phyloP scores from a whole-genome alignment of 1,140 invertebrate species.

The Monochamus saltuarius region DNA sequence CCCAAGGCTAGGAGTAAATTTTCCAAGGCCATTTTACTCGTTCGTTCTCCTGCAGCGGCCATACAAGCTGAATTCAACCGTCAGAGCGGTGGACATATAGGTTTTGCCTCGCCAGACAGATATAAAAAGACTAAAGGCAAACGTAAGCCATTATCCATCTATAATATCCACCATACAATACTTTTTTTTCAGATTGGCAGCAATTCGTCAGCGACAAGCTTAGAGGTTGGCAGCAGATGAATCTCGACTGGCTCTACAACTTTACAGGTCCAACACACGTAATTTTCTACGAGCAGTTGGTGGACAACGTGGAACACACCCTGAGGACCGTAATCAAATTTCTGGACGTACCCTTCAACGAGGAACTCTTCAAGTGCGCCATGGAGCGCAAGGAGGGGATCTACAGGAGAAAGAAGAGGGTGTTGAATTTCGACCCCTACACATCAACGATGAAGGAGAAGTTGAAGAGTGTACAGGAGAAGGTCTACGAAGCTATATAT shows the following conservation, averaged over 20 bases:
- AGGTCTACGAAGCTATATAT: constrained; percentile 54
- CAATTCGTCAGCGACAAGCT: constrained; percentile 69
- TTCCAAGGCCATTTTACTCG: constrained; percentile 66
- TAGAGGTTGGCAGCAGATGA: constrained; percentile 66
- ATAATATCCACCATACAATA: not conserved
- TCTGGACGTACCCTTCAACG: constrained; percentile 57
- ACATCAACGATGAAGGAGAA: constrained; percentile 60
- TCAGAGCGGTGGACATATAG: constrained; percentile 69
- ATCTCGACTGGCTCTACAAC: constrained; percentile 67
- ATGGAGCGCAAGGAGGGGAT: constrained; percentile 67
- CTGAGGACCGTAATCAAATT: constrained; percentile 63
- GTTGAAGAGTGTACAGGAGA: constrained; percentile 53
- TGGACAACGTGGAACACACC: constrained; percentile 61
- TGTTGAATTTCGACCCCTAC: constrained; percentile 68
- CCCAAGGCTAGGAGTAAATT: constrained; percentile 60
- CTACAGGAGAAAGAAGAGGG: constrained; percentile 65
- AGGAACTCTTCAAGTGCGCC: constrained; percentile 60
- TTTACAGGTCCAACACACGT: constrained; percentile 69
- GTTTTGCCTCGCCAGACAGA: constrained; percentile 65
- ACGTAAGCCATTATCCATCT: constrained; percentile 55
- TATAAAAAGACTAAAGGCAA: constrained; percentile 62
- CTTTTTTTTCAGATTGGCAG: constrained; percentile 63
- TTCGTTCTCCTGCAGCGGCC: constrained; percentile 69
- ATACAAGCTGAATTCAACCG: constrained; percentile 75
- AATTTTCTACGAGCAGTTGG: constrained; percentile 70